Evolutionary conservation across 37 sponge, comb jelly and placozoan genomes (phyloP).

Genomic region (Diacarnus erythraeanus): DNA sequence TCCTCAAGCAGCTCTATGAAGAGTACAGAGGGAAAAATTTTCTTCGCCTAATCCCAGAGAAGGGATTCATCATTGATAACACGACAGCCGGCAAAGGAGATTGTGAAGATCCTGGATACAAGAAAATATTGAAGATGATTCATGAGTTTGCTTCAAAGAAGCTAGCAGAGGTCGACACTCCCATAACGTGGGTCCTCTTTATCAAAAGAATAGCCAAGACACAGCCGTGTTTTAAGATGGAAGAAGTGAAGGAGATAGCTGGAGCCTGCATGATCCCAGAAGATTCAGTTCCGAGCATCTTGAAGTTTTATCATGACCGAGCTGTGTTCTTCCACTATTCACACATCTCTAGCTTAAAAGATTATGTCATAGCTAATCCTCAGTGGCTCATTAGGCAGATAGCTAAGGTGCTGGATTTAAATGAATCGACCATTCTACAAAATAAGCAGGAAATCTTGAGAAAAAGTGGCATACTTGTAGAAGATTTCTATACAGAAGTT

Average conservation of each 20-base stretch:
- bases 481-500: conserved; percentile 30
- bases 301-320: conserved; percentile 58
- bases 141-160: conserved; percentile 16
- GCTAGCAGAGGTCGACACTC: conserved; percentile 13
- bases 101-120: conserved; percentile 31
- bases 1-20: not conserved
- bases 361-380: conserved; percentile 36
- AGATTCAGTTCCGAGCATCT: conserved; percentile 27
- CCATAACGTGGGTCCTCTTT: conserved; percentile 54
- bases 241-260: conserved; percentile 16
- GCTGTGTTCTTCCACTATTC: conserved; percentile 44
- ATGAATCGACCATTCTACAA: not conserved
- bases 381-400: conserved; percentile 51
- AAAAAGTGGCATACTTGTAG: conserved; percentile 41
- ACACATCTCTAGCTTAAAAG: conserved; percentile 12
- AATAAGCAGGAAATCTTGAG: conserved; percentile 1
- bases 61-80: conserved; percentile 43
- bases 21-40: conserved; percentile 27
- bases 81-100: conserved; percentile 49
- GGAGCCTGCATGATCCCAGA: conserved; percentile 11
- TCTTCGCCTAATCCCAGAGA: not conserved
- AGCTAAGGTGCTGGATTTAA: conserved; percentile 18
- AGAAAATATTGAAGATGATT: conserved; percentile 6
- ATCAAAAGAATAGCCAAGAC: conserved; percentile 14
- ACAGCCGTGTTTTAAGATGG: conserved; percentile 1